Conservation (phyloP, 2,113 vertebrate species). For the Cryptotis parvus region DNA sequence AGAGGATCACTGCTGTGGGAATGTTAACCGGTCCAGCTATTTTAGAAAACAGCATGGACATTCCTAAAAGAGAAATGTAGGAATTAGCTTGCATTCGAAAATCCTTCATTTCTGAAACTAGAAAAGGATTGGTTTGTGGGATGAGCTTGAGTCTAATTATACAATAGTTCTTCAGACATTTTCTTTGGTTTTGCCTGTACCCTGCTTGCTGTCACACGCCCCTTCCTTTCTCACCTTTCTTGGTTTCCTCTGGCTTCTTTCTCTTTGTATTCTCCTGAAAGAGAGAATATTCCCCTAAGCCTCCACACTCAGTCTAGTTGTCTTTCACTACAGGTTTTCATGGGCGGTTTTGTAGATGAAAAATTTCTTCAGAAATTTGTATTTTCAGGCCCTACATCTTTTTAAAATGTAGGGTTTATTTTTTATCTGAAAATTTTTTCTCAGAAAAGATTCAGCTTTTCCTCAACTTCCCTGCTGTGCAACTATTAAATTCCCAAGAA, state of each 20-base stretch:
- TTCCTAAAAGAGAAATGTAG: too few species aligned
- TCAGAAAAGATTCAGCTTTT: background rate
- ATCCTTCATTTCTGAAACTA: too few species aligned
- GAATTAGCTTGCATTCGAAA: too few species aligned
- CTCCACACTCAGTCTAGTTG: background rate
- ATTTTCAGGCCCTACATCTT: background rate
- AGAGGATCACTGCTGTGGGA: too few species aligned
- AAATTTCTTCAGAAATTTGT: background rate
- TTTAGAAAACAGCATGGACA: too few species aligned
- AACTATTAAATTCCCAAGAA: background rate
- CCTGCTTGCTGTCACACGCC: background rate
- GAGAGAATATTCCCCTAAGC: background rate
- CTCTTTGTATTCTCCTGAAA: background rate
- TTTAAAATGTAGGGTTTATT: slow-evolving; percentile 2
- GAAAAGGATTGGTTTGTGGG: too few species aligned
- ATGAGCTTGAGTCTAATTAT: background rate
- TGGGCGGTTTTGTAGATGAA: background rate
- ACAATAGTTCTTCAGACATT: background rate
- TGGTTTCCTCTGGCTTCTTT: background rate
- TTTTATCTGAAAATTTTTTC: slow-evolving; percentile 36
- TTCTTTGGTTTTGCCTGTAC: background rate
- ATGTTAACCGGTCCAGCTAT: too few species aligned
- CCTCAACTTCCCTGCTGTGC: background rate
- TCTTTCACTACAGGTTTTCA: background rate
- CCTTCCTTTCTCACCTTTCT: background rate